These are phyloP conservation scores for Eupithecia subfuscata DNA, from an alignment of 2,888 invertebrate genomes.

Conservation along the genomic window DNA sequence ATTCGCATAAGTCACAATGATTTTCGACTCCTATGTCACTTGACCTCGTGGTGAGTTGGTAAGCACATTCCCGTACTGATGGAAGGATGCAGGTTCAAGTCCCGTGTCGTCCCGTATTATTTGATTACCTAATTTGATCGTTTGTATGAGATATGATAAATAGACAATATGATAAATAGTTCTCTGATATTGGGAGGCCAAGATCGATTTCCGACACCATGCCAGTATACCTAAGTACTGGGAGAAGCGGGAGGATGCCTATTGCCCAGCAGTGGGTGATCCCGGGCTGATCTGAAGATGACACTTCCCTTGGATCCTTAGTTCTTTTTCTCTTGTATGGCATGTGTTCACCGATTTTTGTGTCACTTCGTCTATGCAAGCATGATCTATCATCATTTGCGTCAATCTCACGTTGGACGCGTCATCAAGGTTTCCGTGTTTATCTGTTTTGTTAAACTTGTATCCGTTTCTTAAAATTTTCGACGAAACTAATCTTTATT, in stretches of 20 bases:
- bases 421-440: conserved; percentile 13
- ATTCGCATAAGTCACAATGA: too few relatives aligned
- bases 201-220: neutral
- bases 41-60: too few relatives aligned
- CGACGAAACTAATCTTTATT: conserved; percentile 1
- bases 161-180: neutral
- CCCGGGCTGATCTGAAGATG: neutral
- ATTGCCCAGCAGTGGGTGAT: neutral
- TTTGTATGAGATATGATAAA: neutral
- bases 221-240: neutral
- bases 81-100: too few relatives aligned
- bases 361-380: neutral
- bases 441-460: neutral
- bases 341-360: neutral
- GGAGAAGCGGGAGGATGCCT: too few relatives aligned
- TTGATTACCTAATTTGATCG: neutral
- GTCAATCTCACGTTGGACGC: conserved; percentile 1
- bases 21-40: too few relatives aligned
- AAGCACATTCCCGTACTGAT: too few relatives aligned
- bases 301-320: neutral
- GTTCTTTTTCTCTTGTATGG: neutral
- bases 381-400: conserved; percentile 3
- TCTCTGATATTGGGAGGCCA: neutral
- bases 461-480: neutral
- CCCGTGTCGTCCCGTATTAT: too few relatives aligned